Conservation (phyloP, 2,797 vertebrate species). For the Peromyscus nudipes region DNA sequence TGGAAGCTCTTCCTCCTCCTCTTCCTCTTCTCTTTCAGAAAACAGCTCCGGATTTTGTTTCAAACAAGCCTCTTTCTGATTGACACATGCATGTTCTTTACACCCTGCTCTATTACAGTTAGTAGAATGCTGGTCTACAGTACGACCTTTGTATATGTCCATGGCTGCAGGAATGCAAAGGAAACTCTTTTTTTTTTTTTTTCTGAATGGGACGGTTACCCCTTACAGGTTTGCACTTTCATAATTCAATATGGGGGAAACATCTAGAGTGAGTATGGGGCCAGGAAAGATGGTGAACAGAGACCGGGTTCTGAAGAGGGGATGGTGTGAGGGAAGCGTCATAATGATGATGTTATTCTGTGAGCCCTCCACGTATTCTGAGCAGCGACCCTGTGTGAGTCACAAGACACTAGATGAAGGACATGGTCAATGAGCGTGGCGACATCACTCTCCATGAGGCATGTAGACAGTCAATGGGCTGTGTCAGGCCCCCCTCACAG, state of each 20-base stretch:
- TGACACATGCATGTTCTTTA: not conserved
- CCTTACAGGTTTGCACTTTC: not conserved
- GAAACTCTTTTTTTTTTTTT: not conserved
- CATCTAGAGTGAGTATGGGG: not conserved
- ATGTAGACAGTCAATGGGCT: not conserved
- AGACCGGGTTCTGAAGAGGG: not conserved
- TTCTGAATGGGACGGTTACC: not conserved
- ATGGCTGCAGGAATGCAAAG: not conserved
- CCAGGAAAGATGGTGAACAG: not conserved
- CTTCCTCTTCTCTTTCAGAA: not conserved
- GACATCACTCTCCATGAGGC: not conserved
- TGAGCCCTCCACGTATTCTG: not conserved
- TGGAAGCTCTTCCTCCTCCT: not conserved
- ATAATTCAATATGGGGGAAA: not conserved
- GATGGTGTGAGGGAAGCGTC: not conserved
- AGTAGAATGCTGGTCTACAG: constrained; percentile 14
- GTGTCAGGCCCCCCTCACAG: not conserved
- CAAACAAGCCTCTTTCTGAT: not conserved
- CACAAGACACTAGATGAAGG: not conserved
- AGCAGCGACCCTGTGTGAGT: not conserved
- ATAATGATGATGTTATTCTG: too few relatives aligned
- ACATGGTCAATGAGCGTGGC: not conserved
- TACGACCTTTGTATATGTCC: not conserved
- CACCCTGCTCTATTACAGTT: not conserved
- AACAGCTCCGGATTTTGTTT: not conserved